Base-by-base conservation (phyloP, 2,888 invertebrate genomes). In the Cerastis rubricosa region DNA sequence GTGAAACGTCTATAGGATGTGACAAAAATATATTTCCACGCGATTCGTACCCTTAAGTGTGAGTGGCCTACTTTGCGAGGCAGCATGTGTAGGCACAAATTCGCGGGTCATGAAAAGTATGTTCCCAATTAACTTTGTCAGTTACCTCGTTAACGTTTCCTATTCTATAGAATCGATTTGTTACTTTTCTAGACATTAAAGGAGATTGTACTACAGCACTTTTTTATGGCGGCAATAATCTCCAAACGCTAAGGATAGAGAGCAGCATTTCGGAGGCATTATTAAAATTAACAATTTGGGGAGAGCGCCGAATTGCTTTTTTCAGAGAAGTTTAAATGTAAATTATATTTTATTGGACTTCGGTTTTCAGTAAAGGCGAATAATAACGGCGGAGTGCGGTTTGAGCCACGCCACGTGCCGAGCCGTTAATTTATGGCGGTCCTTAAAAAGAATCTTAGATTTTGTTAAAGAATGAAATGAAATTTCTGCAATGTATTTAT, bases 241-340 rank as follows among this genome's bases (percentile, higher is more conserved):
- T 81, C 74, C 71, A 83, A 81, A 74, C 64, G 82, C 79, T 84
- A 67, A 70, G 79, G 81, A 78, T 59, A 74, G 76, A 81, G 81
- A 86, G 78, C 69, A 79, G 74, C 72, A 78, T 83, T 86, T 70
- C 71, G 72, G 71, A 74, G 66, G 81, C 81, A 86, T 89, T 88
- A 89, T 87, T 87, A 87, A 89, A 88, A 90, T 89, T 88, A 87
- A 88, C 84, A 87, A 87, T 87, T 86, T 85, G 81, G 83, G 80
- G 80, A 75, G 76, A 84, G 73, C 78, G 84, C 84, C 40, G 73
- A 87, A 86, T 84, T 84, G 80, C 79, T 85, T 87, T 87, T 88
- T 89, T 85, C 74, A 70, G 71, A 76, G 78, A 84, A 86, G 78
- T 85, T 86, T 86, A 87, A 85, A 85, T 86, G 82, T 84, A 83